Evolutionary conservation across 2,797 vertebrate species (phyloP).

Genomic region (Spondyliosoma cantharus): DNA sequence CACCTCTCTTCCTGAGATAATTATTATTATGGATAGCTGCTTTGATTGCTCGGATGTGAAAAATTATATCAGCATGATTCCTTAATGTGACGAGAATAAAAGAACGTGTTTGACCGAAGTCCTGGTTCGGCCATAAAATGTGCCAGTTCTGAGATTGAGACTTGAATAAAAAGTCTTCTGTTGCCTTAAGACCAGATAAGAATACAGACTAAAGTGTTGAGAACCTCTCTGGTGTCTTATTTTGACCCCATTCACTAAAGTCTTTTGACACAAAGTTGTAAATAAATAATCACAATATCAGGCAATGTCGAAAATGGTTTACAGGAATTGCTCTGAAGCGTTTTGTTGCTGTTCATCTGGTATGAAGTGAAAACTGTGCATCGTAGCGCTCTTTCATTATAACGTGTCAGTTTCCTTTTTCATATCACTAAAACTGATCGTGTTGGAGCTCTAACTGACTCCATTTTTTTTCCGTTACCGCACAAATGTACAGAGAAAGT

Average conservation of each 20-base stretch:
- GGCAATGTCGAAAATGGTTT: not conserved
- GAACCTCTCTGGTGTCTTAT: not conserved
- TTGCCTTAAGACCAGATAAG: no score
- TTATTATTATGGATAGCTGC: slow-evolving; percentile 5
- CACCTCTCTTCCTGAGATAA: slow-evolving; percentile 23
- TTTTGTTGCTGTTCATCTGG: not conserved
- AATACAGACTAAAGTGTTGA: not conserved
- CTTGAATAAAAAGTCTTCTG: not conserved
- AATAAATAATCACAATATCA: not conserved
- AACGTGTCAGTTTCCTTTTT: not conserved
- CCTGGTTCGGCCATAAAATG: not conserved
- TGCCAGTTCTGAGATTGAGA: not conserved
- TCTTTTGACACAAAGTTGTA: not conserved
- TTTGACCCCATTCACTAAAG: not conserved
- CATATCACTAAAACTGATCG: not conserved
- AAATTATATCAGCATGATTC: slow-evolving; percentile 1
- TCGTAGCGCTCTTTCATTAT: not conserved
- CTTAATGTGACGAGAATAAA: slow-evolving; percentile 33
- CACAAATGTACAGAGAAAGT: slow-evolving; percentile 86
- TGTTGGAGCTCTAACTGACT: not conserved
- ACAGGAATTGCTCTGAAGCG: not conserved
- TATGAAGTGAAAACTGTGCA: not conserved
- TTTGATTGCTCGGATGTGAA: slow-evolving; percentile 18
- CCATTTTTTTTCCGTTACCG: not conserved
- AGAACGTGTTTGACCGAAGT: not conserved